Conservation (phyloP, 2,888 invertebrate species). For the Lepidocyrtinus sp. region DNA sequence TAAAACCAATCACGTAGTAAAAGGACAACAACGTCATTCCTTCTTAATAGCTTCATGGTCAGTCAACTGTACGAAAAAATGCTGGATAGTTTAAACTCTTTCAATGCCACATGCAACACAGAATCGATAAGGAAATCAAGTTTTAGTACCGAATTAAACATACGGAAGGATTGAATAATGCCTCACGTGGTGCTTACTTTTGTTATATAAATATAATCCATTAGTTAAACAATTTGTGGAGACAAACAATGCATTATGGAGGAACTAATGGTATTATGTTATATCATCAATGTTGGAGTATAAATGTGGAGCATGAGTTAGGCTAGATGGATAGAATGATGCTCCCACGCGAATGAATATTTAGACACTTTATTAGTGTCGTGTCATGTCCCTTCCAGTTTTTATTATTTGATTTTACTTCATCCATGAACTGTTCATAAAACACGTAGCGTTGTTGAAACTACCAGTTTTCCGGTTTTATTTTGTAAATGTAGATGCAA, state of each 20-base stretch:
- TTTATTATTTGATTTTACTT: no score
- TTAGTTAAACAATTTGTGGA: neutral
- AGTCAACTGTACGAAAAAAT: neutral
- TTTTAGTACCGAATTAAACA: neutral
- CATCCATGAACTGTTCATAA: no score
- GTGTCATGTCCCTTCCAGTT: no score
- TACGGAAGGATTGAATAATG: neutral
- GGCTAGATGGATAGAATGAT: no score
- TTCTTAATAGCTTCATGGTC: neutral
- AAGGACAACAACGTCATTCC: no score
- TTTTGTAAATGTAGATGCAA: no score
- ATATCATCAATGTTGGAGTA: neutral
- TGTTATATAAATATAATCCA: neutral
- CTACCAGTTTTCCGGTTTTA: no score
- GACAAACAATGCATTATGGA: neutral
- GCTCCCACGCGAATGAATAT: no score
- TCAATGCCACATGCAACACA: neutral
- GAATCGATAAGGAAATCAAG: neutral
- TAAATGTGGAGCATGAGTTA: no score
- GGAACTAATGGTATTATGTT: neutral
- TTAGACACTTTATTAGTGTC: no score
- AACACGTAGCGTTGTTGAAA: no score
- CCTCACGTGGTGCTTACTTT: neutral
- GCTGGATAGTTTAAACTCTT: neutral
- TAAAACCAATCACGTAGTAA: no score